A percentile compares a stretch with the other conserved stretches of the same genome.
These are phyloP conservation scores for Ichneumon xanthorius DNA, from an alignment of 2,888 invertebrate genomes.

Conservation along the genomic window DNA sequence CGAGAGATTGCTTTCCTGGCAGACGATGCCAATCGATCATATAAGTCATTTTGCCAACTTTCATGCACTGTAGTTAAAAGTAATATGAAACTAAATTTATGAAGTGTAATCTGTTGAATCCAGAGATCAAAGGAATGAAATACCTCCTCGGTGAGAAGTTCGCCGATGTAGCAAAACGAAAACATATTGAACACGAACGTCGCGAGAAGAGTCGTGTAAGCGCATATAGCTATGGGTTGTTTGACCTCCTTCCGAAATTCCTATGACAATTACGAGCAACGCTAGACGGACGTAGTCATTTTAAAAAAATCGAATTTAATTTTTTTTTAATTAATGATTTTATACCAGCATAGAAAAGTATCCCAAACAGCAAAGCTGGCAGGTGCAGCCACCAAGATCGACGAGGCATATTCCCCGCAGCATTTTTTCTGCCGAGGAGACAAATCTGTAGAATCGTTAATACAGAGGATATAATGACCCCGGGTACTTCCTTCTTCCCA, in stretches of 20 bases:
- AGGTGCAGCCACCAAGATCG: slow-evolving; percentile 76
- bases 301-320: not conserved
- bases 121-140: not conserved
- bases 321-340: not conserved
- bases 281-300: not conserved
- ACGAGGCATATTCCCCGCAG: slow-evolving; percentile 76
- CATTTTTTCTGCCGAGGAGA: slow-evolving; percentile 71
- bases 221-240: slow-evolving; percentile 70
- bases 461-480: not conserved
- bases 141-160: slow-evolving; percentile 76
- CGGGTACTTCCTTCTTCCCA: not conserved
- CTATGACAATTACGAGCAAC: slow-evolving; percentile 68
- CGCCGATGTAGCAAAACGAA: slow-evolving; percentile 78
- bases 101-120: not conserved
- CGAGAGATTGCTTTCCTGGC: slow-evolving; percentile 41
- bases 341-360: slow-evolving; percentile 76
- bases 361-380: slow-evolving; percentile 78
- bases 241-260: slow-evolving; percentile 73
- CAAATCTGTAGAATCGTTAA: slow-evolving; percentile 18
- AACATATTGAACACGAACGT: slow-evolving; percentile 78
- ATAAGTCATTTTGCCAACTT: slow-evolving; percentile 73
- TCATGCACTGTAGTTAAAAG: slow-evolving; percentile 68
- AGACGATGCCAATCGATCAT: slow-evolving; percentile 68
- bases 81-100: not conserved
- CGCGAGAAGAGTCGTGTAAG: slow-evolving; percentile 71